Conservation (phyloP, 2,113 vertebrate genomes). For the Scalopus aquaticus region DNA sequence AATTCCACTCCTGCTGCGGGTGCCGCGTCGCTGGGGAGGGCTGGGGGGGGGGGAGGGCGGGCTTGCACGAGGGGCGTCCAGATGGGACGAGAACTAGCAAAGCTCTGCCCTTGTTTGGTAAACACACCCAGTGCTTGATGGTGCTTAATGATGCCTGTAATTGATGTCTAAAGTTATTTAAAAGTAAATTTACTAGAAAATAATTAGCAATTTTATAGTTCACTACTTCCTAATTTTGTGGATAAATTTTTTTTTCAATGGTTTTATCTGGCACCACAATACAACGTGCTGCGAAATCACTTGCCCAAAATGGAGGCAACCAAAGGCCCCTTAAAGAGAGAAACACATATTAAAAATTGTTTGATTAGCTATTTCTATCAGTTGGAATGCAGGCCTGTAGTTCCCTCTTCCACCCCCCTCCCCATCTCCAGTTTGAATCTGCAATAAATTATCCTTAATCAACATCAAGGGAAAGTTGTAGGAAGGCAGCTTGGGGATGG, state of each 20-base stretch:
- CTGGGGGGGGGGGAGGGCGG: background rate
- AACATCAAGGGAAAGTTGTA: conserved; percentile 39
- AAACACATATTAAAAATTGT: conserved; percentile 21
- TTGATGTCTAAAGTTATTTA: conserved; percentile 90
- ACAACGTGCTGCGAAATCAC: conserved; percentile 58
- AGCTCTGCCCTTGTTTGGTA: conserved; percentile 82
- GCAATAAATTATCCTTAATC: conserved; percentile 69
- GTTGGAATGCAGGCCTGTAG: conserved; percentile 21
- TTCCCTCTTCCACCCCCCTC: background rate
- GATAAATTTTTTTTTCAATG: conserved; percentile 79
- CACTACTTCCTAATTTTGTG: conserved; percentile 86
- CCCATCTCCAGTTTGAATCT: background rate
- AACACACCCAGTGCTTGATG: conserved; percentile 84
- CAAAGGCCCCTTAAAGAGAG: conserved; percentile 39
- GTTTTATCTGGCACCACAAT: conserved; percentile 80
- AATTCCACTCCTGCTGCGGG: conserved; percentile 42
- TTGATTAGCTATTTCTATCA: conserved; percentile 39
- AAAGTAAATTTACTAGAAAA: conserved; percentile 91
- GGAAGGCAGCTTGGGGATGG: background rate
- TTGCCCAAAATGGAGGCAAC: conserved; percentile 62
- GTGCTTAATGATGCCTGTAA: conserved; percentile 89
- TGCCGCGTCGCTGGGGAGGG: conserved; percentile 1
- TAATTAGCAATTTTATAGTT: conserved; percentile 92
- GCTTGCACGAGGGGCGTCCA: conserved; percentile 30
- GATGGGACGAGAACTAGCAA: conserved; percentile 68